These are phyloP conservation scores for Microtus oregoni DNA, from an alignment of 2,113 vertebrate genomes.

Conservation along the genomic window DNA sequence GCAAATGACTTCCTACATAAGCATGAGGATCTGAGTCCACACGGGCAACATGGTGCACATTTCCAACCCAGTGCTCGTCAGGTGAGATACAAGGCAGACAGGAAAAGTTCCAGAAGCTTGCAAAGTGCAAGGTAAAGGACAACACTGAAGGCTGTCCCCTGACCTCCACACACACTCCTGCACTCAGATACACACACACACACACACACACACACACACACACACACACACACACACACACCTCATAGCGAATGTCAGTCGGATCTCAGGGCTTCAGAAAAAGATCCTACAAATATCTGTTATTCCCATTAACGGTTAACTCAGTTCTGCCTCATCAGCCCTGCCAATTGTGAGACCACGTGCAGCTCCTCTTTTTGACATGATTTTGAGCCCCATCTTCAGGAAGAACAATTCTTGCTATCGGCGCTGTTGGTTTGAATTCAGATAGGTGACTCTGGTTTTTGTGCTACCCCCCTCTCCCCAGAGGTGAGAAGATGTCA, in stretches of 20 bases:
- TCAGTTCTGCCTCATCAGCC: background rate
- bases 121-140: background rate
- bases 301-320: background rate
- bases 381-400: background rate
- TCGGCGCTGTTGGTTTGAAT: background rate
- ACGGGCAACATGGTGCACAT: background rate
- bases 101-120: background rate
- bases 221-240: background rate
- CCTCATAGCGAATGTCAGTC: background rate
- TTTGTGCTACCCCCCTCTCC: background rate
- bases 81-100: background rate
- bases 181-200: background rate
- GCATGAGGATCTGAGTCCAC: background rate
- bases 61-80: background rate
- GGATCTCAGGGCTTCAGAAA: background rate
- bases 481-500: background rate
- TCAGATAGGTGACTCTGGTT: constrained; percentile 9
- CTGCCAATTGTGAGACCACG: background rate
- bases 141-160: background rate
- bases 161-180: background rate
- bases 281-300: background rate
- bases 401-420: constrained; percentile 3
- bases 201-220: background rate
- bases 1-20: background rate
- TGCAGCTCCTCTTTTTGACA: background rate